Percentiles rank a stretch among this genome's conserved stretches.
Conservation (phyloP, 2,888 invertebrate species). For the Escarpia spicata region DNA sequence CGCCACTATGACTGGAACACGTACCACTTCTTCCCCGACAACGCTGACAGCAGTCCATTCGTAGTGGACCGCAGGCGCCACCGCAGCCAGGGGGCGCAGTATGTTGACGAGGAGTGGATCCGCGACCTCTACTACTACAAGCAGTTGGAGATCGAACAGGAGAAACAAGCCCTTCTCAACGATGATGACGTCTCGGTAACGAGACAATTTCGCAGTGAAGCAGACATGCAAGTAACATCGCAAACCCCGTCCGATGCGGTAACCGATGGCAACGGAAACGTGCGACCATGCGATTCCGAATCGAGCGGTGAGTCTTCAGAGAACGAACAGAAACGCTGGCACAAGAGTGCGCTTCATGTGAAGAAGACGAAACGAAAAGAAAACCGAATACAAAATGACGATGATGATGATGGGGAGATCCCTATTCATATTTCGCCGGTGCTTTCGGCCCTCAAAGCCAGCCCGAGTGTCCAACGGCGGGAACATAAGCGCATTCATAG, state of each 20-base stretch:
- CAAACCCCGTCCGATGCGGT: neutral
- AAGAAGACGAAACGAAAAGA: conserved; percentile 28
- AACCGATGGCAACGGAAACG: neutral
- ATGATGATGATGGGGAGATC: neutral
- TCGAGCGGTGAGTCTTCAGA: neutral
- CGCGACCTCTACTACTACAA: conserved; percentile 22
- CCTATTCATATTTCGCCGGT: neutral
- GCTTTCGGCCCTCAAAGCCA: neutral
- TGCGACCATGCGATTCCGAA: neutral
- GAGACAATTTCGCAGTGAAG: neutral
- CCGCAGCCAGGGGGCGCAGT: neutral
- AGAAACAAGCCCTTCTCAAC: neutral
- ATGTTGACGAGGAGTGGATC: conserved; percentile 34
- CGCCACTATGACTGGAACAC: conserved; percentile 47
- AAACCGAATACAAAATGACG: conserved; percentile 25
- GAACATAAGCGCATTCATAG: conserved; percentile 26
- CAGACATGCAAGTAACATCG: neutral
- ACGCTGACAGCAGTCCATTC: conserved; percentile 30
- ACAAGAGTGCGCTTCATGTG: conserved; percentile 39
- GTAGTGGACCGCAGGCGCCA: neutral
- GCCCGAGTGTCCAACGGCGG: neutral
- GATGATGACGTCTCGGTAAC: neutral
- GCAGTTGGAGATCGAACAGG: neutral
- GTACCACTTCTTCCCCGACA: conserved; percentile 44
- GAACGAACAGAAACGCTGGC: conserved; percentile 35